phyloP scores from a whole-genome alignment of 2,888 invertebrate genomes.

The Dione vanillae region DNA sequence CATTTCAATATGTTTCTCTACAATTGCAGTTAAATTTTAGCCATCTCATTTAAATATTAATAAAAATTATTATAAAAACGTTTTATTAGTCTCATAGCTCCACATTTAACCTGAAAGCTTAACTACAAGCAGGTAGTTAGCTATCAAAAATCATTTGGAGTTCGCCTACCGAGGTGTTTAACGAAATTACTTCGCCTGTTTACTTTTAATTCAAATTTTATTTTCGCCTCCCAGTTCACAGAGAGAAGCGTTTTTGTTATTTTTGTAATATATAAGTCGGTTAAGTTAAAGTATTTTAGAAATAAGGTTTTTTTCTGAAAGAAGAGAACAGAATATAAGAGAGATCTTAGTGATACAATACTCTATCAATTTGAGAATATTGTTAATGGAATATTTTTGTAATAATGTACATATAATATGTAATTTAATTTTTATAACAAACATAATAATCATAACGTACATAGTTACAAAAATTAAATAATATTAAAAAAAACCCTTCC shows the following conservation, averaged over 20 bases:
- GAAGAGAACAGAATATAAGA: no score
- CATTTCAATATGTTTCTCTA: no score
- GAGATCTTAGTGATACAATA: no score
- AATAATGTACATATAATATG: no score
- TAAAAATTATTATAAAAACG: neutral
- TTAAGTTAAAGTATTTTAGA: neutral
- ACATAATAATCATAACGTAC: no score
- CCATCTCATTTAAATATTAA: no score
- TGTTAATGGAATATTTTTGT: no score
- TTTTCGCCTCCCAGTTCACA: conserved; percentile 57
- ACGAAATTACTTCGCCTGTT: conserved; percentile 73
- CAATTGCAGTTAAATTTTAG: no score
- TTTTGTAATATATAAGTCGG: neutral
- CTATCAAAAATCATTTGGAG: conserved; percentile 79
- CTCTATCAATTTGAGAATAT: no score
- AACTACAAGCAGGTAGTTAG: conserved; percentile 78
- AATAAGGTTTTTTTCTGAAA: neutral
- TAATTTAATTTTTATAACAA: no score
- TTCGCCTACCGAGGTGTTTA: conserved; percentile 68
- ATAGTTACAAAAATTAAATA: no score
- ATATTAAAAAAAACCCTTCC: no score
- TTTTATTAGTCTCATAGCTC: conserved; percentile 51
- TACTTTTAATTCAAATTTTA: conserved; percentile 83
- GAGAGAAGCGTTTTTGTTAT: conserved; percentile 42
- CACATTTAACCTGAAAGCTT: conserved; percentile 65